These are phyloP conservation scores for Lamprotornis superbus DNA, from an alignment of 2,113 vertebrate species.

Conservation along the genomic window DNA sequence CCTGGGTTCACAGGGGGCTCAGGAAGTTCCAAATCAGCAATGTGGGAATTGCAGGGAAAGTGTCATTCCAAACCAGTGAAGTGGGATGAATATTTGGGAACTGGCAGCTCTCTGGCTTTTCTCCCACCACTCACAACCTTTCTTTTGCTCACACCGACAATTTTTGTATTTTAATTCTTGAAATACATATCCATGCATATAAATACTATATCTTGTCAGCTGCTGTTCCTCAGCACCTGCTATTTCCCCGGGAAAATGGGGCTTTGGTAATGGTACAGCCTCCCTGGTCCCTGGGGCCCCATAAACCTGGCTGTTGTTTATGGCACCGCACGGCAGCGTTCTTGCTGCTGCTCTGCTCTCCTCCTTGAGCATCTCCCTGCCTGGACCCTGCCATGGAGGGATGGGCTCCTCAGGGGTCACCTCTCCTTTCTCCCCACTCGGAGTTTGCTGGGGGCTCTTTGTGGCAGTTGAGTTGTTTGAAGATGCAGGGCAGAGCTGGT, in stretches of 20 bases:
- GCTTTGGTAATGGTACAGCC: not conserved
- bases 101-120: not conserved
- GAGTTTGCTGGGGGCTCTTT: not conserved
- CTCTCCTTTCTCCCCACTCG: fast-evolving
- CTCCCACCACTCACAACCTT: not conserved
- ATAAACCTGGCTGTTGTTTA: not conserved
- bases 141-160: not conserved
- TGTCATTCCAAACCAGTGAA: no score
- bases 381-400: fast-evolving
- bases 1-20: not conserved
- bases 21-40: not conserved
- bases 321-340: fast-evolving
- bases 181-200: not conserved
- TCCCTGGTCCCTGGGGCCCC: not conserved
- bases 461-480: not conserved
- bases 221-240: not conserved
- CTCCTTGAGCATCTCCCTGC: fast-evolving
- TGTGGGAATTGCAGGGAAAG: fast-evolving
- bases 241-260: not conserved
- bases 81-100: not conserved
- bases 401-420: not conserved
- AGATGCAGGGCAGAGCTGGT: not conserved
- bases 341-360: fast-evolving
- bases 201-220: not conserved
- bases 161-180: slow-evolving; percentile 31